Evolutionary conservation across 2,888 invertebrate species (phyloP), one percentile per base, ranked within the genome.

Genomic region (Drosophila macrospina): DNA sequence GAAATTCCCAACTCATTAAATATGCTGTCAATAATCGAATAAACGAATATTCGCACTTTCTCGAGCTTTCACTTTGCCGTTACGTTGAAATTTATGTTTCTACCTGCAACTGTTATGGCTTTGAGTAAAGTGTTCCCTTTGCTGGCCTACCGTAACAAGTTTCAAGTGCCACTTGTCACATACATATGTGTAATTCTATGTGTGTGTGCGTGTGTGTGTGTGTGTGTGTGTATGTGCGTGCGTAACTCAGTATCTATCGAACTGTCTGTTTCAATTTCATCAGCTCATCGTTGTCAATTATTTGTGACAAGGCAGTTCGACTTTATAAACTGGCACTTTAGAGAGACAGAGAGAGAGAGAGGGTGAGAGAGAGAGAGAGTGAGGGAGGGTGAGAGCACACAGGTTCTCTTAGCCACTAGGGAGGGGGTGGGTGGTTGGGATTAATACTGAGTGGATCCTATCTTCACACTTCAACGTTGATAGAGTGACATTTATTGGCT

Each of bases 401-500:
- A 50, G 59, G 52, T 24, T 57, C 32, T 41, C 28, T 3, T 10
- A 15, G 51, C 28, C 56, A 30, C 2, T 13, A 8, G 55, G 47
- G 50, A 42, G 51, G 15, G 11, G 24, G 4, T 2, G 37, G 13
- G 30, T 54, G 51, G 60, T 32, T 55, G 66, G 39, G 37, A 63
- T 65, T 67, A 75, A 67, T 39, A 41, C 55, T 39, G 57, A 59
- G 51, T 55, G 28, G 57, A 20, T 55, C 34, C 62, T 32, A 67
- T 65, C 68, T 86, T 86, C 72, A 75, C 83, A 80, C 86, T 81
- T 76, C 59, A 75, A 66, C 68, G 61, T 48, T 69, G 84, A 74
- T 69, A 79, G 71, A 77, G 71, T 83, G 83, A 84, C 86, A 86
- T 77, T 86, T 83, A 83, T 83, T 83, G 86, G 69, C 86, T 78